Percentiles rank a stretch among this genome's conserved stretches.
Conservation (phyloP, 2,888 invertebrate species). For the Ochropacha duplaris region DNA sequence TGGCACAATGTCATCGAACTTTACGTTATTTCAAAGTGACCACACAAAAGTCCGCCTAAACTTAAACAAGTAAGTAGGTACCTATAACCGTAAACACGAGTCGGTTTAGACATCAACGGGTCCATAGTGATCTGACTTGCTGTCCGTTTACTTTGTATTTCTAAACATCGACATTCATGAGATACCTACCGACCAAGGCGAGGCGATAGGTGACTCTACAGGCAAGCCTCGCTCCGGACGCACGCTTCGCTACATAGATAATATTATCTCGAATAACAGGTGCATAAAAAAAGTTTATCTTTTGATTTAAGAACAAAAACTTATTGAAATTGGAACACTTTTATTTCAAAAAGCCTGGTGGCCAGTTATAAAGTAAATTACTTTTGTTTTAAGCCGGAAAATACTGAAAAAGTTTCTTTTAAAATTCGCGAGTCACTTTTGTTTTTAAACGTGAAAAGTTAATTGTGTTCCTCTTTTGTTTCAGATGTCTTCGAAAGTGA, state of each 20-base stretch:
- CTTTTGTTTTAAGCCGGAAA: slow-evolving; percentile 6
- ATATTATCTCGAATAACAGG: slow-evolving; percentile 43
- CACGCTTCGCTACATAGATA: slow-evolving; percentile 55
- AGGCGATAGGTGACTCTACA: slow-evolving; percentile 63
- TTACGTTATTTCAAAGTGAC: slow-evolving; percentile 22
- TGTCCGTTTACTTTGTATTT: slow-evolving; percentile 59
- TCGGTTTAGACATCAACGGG: slow-evolving; percentile 65
- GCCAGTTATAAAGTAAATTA: slow-evolving; percentile 6
- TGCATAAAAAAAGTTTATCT: slow-evolving; percentile 31
- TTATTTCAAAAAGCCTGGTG: slow-evolving; percentile 1
- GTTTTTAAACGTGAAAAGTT: slow-evolving; percentile 27
- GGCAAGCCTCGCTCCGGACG: slow-evolving; percentile 63
- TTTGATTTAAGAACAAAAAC: slow-evolving; percentile 3
- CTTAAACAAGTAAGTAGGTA: neutral
- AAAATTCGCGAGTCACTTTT: slow-evolving; percentile 10
- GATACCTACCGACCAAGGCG: slow-evolving; percentile 50
- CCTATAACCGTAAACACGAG: slow-evolving; percentile 25
- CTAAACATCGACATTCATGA: slow-evolving; percentile 65
- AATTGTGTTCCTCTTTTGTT: slow-evolving; percentile 65
- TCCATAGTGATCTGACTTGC: slow-evolving; percentile 49
- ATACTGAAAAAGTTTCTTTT: slow-evolving; percentile 7
- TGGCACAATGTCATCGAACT: slow-evolving; percentile 14
- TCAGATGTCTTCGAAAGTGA: slow-evolving; percentile 74
- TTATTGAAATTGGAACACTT: slow-evolving; percentile 6
- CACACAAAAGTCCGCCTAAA: slow-evolving; percentile 25